These are phyloP conservation scores for Tribolium freemani DNA, from an alignment of 2,888 invertebrate species.

Conservation along the genomic window DNA sequence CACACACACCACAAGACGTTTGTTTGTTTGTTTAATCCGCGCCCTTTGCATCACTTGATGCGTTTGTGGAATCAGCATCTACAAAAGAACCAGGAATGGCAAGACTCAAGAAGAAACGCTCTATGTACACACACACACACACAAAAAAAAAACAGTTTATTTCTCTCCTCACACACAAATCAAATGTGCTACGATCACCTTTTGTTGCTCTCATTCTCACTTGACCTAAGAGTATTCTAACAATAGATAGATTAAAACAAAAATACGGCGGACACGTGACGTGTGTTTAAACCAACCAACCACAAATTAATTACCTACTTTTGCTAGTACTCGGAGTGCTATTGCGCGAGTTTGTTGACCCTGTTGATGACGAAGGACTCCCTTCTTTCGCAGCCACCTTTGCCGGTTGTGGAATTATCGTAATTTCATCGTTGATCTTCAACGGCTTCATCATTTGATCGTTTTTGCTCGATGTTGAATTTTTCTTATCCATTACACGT, in stretches of 20 bases:
- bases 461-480: slow-evolving; percentile 63
- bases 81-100: slow-evolving; percentile 52
- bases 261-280: slow-evolving; percentile 28
- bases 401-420: slow-evolving; percentile 88
- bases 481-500: slow-evolving; percentile 84
- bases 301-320: slow-evolving; percentile 62
- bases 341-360: slow-evolving; percentile 51
- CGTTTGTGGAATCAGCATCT: slow-evolving; percentile 54
- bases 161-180: slow-evolving; percentile 22
- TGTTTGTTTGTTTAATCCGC: slow-evolving; percentile 49
- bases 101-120: slow-evolving; percentile 35
- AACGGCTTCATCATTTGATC: slow-evolving; percentile 83
- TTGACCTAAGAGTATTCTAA: slow-evolving; percentile 34
- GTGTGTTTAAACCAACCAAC: slow-evolving; percentile 7
- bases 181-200: slow-evolving; percentile 3
- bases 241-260: slow-evolving; percentile 23
- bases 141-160: slow-evolving; percentile 29
- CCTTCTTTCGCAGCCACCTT: slow-evolving; percentile 63
- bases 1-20: slow-evolving; percentile 41
- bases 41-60: slow-evolving; percentile 31
- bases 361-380: slow-evolving; percentile 50
- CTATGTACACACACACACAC: slow-evolving; percentile 17
- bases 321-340: slow-evolving; percentile 61
- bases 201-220: slow-evolving; percentile 16
- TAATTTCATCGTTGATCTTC: slow-evolving; percentile 91